A percentile compares a stretch with the other conserved stretches of the same genome.
These are phyloP conservation scores for Pollimyrus isidori DNA, from an alignment of 2,113 vertebrate species.

Conservation along the genomic window DNA sequence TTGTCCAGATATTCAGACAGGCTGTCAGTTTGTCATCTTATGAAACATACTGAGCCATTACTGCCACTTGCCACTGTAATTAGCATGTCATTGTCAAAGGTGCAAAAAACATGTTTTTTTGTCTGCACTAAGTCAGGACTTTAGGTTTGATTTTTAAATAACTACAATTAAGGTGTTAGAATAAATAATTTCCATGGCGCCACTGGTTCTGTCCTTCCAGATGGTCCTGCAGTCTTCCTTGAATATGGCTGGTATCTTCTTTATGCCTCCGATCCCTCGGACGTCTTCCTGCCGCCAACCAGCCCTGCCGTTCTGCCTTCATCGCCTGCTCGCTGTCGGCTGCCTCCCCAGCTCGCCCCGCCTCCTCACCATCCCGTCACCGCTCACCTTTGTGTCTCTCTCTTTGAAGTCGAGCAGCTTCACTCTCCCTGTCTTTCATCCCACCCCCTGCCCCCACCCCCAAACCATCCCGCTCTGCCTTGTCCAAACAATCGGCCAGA, in stretches of 20 bases:
- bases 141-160: not conserved
- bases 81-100: not conserved
- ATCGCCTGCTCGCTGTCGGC: not conserved
- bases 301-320: not conserved
- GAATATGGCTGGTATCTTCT: not conserved
- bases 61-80: not conserved
- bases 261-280: not conserved
- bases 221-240: not conserved
- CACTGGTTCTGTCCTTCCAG: not conserved
- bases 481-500: not conserved
- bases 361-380: slow-evolving; percentile 6
- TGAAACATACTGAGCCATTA: not conserved
- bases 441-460: not conserved
- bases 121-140: not conserved
- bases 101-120: not conserved
- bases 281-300: not conserved
- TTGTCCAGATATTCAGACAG: not conserved
- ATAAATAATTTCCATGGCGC: not conserved
- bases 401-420: not conserved
- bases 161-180: not conserved
- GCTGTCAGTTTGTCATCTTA: not conserved
- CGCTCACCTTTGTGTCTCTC: not conserved
- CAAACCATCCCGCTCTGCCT: not conserved
- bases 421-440: slow-evolving; percentile 16
- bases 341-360: not conserved